Evolutionary conservation across 2,888 invertebrate genomes (phyloP), one percentile per base, ranked within the genome.

Genomic region (Anorthoa munda): DNA sequence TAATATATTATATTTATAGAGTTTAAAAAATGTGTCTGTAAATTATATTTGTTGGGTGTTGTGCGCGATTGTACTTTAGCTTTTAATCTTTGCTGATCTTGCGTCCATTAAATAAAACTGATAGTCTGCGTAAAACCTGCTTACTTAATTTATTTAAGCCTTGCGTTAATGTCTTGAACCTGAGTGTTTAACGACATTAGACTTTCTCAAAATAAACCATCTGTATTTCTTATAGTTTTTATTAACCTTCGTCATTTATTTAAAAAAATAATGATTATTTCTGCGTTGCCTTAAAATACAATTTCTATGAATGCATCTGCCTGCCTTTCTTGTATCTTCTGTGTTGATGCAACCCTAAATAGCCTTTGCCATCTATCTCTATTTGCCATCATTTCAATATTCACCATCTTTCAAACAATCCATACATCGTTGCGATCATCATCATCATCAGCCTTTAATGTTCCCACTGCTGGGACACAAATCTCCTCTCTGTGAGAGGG

Each of bases 21-120:
- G 53, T 71, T 82, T 45, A 53, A 66, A 82, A 83, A 84, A 64
- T 66, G 73, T 66, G 26, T 45, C 21, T n/a, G 21, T 77, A 72
- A 81, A 83, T 83, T 74, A 65, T 73, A 61, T 74, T 74, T 68
- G 55, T 59, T 50, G 70, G 55, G 63, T 63, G 66, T 31, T 75
- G 67, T 61, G 56, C 60, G 45, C 53, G 66, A 70, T 23, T 72
- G 65, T 76, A 72, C 75, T 71, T 67, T 21, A 7, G 21, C 15
- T 56, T 66, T 64, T 50, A 71, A 53, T 53, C 13, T 64, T 53
- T 46, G 50, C 55, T 60, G 15, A 60, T 31, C 17, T 65, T 60
- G 45, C 50, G 13, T 51, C n/a, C n/a, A 56, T 67, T 53, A 45
- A 60, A 60, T 26, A 11, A 26, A 51, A 61, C 48, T 26, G 1